Evolutionary conservation across 2,113 vertebrate genomes (phyloP).

Genomic region (Lasiurus borealis): DNA sequence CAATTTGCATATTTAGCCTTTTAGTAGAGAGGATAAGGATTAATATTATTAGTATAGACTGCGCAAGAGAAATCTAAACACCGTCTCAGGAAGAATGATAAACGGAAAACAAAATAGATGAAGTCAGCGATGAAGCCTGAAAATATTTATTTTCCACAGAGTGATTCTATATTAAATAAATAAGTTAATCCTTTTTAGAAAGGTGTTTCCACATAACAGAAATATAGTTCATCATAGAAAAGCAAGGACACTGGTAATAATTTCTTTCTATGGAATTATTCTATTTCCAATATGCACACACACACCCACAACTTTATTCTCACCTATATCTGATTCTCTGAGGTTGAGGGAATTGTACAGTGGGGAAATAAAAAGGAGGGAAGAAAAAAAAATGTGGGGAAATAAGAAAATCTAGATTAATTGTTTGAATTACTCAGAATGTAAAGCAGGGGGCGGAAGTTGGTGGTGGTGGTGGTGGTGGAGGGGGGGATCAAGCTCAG

Average conservation of each 20-base stretch:
- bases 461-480: too few species aligned
- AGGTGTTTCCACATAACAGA: not conserved
- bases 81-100: not conserved
- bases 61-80: not conserved
- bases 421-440: not conserved
- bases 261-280: not conserved
- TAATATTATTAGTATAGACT: not conserved
- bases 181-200: not conserved
- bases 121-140: not conserved
- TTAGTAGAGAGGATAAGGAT: not conserved
- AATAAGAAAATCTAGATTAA: not conserved
- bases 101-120: not conserved
- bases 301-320: not conserved
- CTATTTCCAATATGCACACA: not conserved
- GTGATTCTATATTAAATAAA: not conserved
- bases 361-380: not conserved
- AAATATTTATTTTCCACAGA: not conserved
- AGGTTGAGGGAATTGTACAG: not conserved
- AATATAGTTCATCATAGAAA: not conserved
- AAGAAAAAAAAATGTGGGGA: not conserved
- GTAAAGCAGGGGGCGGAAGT: too few species aligned
- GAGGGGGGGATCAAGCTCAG: not conserved
- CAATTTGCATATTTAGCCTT: too few species aligned
- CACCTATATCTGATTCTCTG: not conserved
- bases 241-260: not conserved